Conservation (phyloP, 2,113 vertebrate genomes). For the Zosterops hypoxanthus region DNA sequence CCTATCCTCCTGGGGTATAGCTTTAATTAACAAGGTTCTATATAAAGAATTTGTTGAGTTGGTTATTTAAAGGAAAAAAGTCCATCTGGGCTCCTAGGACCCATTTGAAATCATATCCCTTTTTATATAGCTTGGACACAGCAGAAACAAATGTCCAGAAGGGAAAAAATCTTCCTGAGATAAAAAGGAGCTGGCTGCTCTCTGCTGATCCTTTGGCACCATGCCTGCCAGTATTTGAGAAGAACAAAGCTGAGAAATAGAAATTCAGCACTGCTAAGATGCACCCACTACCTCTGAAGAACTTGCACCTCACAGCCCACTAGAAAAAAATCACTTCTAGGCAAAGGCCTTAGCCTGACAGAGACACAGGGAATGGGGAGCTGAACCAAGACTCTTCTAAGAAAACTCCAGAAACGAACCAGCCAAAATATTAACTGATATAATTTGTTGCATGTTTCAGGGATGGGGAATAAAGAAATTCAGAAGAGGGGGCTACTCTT, state of each 20-base stretch:
- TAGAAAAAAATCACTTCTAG: background rate
- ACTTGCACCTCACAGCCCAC: background rate
- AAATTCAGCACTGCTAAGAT: background rate
- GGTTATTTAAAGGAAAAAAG: constrained; percentile 7
- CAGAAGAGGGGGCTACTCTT: background rate
- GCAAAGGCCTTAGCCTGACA: background rate
- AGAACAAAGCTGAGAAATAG: background rate
- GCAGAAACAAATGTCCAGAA: constrained; percentile 8
- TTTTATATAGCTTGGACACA: constrained; percentile 8
- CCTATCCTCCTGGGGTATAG: background rate
- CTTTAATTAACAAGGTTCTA: constrained; percentile 38
- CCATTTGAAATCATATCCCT: background rate
- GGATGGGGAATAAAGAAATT: background rate
- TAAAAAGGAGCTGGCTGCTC: background rate
- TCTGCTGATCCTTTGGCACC: constrained; percentile 6
- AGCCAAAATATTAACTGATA: background rate
- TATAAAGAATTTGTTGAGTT: constrained; percentile 23
- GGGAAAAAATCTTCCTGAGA: background rate
- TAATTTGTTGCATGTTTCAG: background rate
- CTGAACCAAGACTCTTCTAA: background rate
- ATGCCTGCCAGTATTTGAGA: background rate
- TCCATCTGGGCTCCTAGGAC: background rate
- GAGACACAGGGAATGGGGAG: background rate
- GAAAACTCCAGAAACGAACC: background rate
- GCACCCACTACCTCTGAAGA: background rate